These are phyloP conservation scores for Antigone vipio DNA, from an alignment of 2,113 vertebrate genomes.

Conservation along the genomic window DNA sequence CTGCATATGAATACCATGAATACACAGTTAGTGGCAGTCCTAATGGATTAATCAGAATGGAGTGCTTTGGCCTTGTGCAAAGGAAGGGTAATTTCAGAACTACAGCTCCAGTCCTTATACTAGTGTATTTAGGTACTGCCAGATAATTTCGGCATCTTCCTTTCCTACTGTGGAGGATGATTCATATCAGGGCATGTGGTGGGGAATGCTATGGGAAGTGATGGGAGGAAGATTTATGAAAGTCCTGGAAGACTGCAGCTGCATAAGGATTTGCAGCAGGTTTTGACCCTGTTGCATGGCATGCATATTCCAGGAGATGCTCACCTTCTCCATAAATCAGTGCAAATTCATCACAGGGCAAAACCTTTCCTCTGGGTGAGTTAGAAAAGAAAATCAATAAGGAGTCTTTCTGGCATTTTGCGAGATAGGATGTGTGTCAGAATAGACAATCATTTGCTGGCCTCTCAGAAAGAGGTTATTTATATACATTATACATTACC, in stretches of 20 bases:
- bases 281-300: neutral
- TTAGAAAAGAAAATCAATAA: neutral
- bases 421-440: neutral
- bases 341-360: neutral
- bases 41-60: neutral
- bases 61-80: neutral
- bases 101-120: neutral
- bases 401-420: neutral
- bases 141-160: neutral
- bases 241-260: neutral
- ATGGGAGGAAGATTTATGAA: neutral
- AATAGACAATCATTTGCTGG: neutral
- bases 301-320: neutral
- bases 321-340: neutral
- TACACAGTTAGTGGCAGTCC: neutral
- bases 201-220: neutral
- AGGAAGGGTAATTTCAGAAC: neutral
- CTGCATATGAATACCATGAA: neutral
- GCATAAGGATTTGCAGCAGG: neutral
- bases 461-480: neutral
- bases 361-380: neutral
- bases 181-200: neutral
- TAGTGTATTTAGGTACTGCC: neutral
- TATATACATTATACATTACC: neutral
- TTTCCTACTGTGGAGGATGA: neutral